Conservation (phyloP, 1,140 invertebrate species). For the Amyelois transitella region DNA sequence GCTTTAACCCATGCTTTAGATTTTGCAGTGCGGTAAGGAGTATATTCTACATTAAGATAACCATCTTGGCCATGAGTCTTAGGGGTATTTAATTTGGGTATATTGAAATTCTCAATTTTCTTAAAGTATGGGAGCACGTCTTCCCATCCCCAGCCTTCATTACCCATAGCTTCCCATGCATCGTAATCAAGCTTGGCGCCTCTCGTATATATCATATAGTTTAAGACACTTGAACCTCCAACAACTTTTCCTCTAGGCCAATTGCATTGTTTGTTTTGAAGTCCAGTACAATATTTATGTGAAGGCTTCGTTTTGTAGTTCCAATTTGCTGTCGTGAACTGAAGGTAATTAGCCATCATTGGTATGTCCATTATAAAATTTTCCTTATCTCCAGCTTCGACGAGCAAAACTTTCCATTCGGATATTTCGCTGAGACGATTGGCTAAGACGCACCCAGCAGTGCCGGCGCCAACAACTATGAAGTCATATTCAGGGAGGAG, state of each 20-base stretch:
- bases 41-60: slow-evolving; percentile 75
- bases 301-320: slow-evolving; percentile 76
- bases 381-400: slow-evolving; percentile 81
- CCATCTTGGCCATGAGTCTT: slow-evolving; percentile 78
- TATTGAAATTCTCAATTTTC: slow-evolving; percentile 82
- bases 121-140: slow-evolving; percentile 88
- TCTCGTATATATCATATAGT: slow-evolving; percentile 94
- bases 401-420: slow-evolving; percentile 78
- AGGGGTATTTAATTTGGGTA: slow-evolving; percentile 72
- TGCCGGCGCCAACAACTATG: slow-evolving; percentile 68
- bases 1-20: slow-evolving; percentile 80
- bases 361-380: slow-evolving; percentile 81
- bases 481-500: slow-evolving; percentile 64
- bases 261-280: slow-evolving; percentile 77
- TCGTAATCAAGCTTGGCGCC: slow-evolving; percentile 86
- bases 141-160: slow-evolving; percentile 87
- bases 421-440: slow-evolving; percentile 79
- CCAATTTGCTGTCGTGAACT: slow-evolving; percentile 77
- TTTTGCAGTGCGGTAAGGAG: slow-evolving; percentile 76
- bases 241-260: slow-evolving; percentile 86
- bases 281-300: slow-evolving; percentile 71
- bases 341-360: slow-evolving; percentile 77
- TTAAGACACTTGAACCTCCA: slow-evolving; percentile 89
- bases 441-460: slow-evolving; percentile 77
- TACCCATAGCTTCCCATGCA: slow-evolving; percentile 85